Conservation (phyloP, 1,140 invertebrate species). For the Drosophila bocqueti region DNA sequence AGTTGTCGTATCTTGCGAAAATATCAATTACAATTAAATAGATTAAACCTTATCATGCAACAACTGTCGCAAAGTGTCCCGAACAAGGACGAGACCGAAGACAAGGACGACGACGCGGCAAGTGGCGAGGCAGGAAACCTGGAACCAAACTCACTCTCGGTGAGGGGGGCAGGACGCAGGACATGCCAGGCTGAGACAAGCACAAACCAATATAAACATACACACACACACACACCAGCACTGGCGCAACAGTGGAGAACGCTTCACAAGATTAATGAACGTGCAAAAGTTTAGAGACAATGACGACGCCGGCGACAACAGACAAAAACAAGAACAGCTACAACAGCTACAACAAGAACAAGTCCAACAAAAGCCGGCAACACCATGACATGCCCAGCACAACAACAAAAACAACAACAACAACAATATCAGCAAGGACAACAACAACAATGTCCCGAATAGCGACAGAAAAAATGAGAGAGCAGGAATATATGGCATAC, state of each 20-base stretch:
- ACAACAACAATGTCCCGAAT: slow-evolving; percentile 20
- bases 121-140: slow-evolving; percentile 54
- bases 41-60: slow-evolving; percentile 83
- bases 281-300: slow-evolving; percentile 83
- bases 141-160: slow-evolving; percentile 52
- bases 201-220: slow-evolving; percentile 56
- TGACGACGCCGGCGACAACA: slow-evolving; percentile 74
- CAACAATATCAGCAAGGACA: not conserved
- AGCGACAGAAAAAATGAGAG: slow-evolving; percentile 37
- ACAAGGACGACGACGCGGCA: slow-evolving; percentile 23
- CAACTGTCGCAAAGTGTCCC: slow-evolving; percentile 81
- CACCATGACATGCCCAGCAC: slow-evolving; percentile 62
- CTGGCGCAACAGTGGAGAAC: slow-evolving; percentile 69
- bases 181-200: slow-evolving; percentile 54
- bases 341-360: slow-evolving; percentile 49
- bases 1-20: slow-evolving; percentile 75
- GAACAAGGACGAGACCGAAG: slow-evolving; percentile 56
- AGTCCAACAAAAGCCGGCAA: slow-evolving; percentile 54
- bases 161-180: slow-evolving; percentile 7
- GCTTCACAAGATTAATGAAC: slow-evolving; percentile 83
- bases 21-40: slow-evolving; percentile 84
- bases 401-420: slow-evolving; percentile 27
- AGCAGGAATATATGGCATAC: slow-evolving; percentile 66
- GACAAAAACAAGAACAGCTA: slow-evolving; percentile 46
- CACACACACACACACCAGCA: slow-evolving; percentile 27